Evolutionary conservation across 2,888 invertebrate genomes (phyloP).

Genomic region (Ormyrus thymus): DNA sequence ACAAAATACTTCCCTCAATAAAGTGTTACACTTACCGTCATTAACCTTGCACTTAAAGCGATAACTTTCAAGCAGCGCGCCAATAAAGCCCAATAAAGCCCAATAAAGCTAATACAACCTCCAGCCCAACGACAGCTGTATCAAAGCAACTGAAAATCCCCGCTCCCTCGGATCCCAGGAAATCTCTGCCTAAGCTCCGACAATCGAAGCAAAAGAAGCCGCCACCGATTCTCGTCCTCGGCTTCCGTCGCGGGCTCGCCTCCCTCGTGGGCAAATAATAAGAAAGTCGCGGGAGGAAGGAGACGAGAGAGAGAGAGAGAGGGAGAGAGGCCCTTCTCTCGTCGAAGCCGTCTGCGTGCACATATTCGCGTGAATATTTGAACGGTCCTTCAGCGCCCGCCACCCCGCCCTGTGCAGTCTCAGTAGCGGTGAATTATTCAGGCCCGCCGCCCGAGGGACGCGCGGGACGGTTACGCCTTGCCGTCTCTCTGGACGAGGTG

Average conservation of each 20-base stretch:
- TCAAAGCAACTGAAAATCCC: no score
- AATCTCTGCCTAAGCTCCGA: no score
- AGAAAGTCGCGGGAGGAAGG: not conserved
- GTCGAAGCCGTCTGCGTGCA: not conserved
- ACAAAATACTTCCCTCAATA: no score
- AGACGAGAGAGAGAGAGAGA: no score
- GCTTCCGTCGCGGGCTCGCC: conserved; percentile 5
- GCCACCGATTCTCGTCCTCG: not conserved
- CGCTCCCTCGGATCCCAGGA: no score
- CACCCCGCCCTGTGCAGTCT: conserved; percentile 60
- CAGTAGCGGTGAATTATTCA: conserved; percentile 74
- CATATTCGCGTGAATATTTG: conserved; percentile 72
- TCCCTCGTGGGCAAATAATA: not conserved
- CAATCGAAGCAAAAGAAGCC: not conserved
- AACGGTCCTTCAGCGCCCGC: conserved; percentile 72
- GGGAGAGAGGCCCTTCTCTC: no score
- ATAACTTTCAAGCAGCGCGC: no score
- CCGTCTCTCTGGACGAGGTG: not conserved
- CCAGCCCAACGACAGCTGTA: no score
- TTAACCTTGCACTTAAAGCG: no score
- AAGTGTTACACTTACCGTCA: no score
- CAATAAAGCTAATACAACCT: no score
- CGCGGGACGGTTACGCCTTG: not conserved
- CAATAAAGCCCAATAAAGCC: no score
- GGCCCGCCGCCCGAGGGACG: conserved; percentile 47